These are phyloP conservation scores for Falco novaeseelandiae DNA, from an alignment of 2,797 vertebrate genomes.

Conservation along the genomic window DNA sequence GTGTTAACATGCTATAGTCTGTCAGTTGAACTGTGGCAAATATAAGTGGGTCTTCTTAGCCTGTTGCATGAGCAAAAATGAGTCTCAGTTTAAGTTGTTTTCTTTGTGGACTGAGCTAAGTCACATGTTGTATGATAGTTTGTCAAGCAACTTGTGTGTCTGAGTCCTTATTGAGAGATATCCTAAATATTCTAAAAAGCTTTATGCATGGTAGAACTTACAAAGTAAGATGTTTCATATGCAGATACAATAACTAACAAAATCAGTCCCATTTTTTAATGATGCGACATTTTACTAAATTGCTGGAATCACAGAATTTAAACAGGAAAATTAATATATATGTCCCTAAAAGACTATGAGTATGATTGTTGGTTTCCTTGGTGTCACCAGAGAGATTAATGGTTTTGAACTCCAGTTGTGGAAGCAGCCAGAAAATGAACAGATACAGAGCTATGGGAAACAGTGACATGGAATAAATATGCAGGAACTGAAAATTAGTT, in stretches of 20 bases:
- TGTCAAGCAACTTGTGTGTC: neutral
- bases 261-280: neutral
- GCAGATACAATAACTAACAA: neutral
- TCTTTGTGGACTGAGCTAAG: neutral
- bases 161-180: neutral
- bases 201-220: neutral
- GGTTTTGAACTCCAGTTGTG: neutral
- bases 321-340: neutral
- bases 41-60: neutral
- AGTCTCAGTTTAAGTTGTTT: neutral
- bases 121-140: neutral
- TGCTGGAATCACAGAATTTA: neutral
- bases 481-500: conserved; percentile 9
- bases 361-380: neutral
- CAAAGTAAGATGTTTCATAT: neutral
- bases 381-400: neutral
- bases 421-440: neutral
- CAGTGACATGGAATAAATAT: neutral
- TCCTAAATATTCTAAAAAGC: neutral
- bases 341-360: neutral
- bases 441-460: neutral
- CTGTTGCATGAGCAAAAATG: neutral
- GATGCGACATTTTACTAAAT: neutral
- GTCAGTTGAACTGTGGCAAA: neutral
- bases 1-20: neutral